Evolutionary conservation across 2,888 invertebrate species (phyloP), one percentile per base, ranked within the genome.

Genomic region (Ennomos fuscantarius): DNA sequence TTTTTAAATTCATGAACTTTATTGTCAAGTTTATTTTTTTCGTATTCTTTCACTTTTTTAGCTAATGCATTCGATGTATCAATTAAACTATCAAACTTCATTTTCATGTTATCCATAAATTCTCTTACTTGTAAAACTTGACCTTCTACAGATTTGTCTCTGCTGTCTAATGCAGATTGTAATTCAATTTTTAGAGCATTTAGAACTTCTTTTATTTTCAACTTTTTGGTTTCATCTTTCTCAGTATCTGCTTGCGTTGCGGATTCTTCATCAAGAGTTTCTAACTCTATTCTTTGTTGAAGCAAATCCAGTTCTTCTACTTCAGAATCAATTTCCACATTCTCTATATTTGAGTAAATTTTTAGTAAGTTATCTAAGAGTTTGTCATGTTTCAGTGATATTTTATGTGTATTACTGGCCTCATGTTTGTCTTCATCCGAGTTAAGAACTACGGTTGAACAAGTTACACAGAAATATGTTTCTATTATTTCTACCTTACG

Each of bases 381-480:
- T 34, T 64, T 62, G 47, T 74, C 71, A 32, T 69, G 36, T 40
- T 65, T 63, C 1, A 70, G 0, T 1, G 70, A 70, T 37, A 68
- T 66, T 15, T 59, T 55, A 45, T 80, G 80, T 1, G 9, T 33
- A 9, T 57, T 56, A 0, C 72, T 66, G 10, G 46, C 53, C 10
- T 72, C 65, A 34, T 78, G 78, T 1, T 9, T 42, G 1, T 49
- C n/a, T 55, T 55, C 70, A 8, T 76, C 62, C 9, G 36, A 48
- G 1, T 12, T 32, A 15, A 59, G 48, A 0, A 78, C 59, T 3
- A 63, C 48, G 2, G 44, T 9, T 8, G 64, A 51, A 50, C 80
- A 80, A 2, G 68, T 47, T 5, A 65, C 65, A 61, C 80, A 80
- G 45, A 69, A 79, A 53, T 74, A 69, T 6, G 39, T 63, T n/a